A percentile compares a stretch with the other conserved stretches of the same genome.
Conservation (phyloP, 2,888 invertebrate species). For the Crossocerus cetratus region DNA sequence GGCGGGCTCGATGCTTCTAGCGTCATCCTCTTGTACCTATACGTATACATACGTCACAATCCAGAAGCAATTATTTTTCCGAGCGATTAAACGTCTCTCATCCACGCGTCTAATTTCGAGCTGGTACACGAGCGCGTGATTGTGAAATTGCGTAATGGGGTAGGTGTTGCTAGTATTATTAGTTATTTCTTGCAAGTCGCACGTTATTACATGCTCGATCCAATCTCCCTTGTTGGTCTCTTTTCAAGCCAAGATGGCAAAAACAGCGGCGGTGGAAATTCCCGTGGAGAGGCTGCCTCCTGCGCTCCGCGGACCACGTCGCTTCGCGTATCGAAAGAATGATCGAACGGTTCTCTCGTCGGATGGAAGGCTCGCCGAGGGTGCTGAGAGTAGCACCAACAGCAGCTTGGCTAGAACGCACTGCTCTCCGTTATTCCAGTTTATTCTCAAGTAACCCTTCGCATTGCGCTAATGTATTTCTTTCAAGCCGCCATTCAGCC, state of each 20-base stretch:
- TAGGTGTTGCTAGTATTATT: background rate
- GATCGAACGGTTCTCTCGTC: slow-evolving; percentile 50
- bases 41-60: background rate
- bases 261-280: slow-evolving; percentile 24
- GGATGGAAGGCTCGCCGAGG: slow-evolving; percentile 15
- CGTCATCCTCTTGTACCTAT: background rate
- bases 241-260: background rate
- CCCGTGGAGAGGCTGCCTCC: slow-evolving; percentile 34
- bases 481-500: slow-evolving; percentile 67
- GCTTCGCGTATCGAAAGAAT: slow-evolving; percentile 50
- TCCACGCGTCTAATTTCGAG: background rate
- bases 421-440: slow-evolving; percentile 51
- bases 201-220: background rate
- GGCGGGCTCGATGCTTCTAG: background rate
- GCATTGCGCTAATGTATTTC: slow-evolving; percentile 72
- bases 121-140: background rate
- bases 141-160: background rate
- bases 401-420: background rate
- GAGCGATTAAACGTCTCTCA: background rate
- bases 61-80: background rate
- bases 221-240: background rate
- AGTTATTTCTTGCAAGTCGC: background rate
- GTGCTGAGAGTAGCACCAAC: slow-evolving; percentile 7
- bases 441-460: slow-evolving; percentile 69
- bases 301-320: slow-evolving; percentile 18